Base-by-base conservation (phyloP, 1,140 invertebrate species). In the Trissolcus basalis region DNA sequence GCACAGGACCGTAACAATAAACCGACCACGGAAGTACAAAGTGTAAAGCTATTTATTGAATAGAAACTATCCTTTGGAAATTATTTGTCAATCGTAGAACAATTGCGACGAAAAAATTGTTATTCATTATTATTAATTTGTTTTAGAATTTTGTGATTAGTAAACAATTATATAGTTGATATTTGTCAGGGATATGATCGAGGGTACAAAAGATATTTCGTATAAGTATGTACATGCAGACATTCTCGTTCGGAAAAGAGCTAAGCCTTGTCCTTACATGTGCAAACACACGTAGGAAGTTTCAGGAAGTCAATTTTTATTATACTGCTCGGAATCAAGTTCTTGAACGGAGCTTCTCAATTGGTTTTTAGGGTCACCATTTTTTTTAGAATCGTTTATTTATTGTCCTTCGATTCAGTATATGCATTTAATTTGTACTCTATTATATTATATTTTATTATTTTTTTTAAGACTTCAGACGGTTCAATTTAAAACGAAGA, bases 131-230 rank as follows among this genome's bases (percentile, higher is more conserved):
- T n/a, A 39, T 39, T 39, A 11, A 10, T 27, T 19, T 11, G 9
- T 50, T 39, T 10, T 53, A 33, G 11, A 53, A 39, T 39, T 39
- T 39, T n/a, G 10, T 6, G n/a, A 39, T 39, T 27, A 27, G 19
- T 27, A 27, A 27, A 27, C 19, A 27, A 27, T 27, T 6, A 27
- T 27, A 41, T 61, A 59, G 11, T 16, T 51, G 73, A 76, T 76
- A 76, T 76, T 65, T 65, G 44, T 41, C 36, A 70, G 54, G 65
- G 72, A 65, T 69, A 76, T 76, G 73, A 60, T 51, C 49, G 44
- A 49, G 60, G 73, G 60, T 70, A 77, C 32, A 74, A 74, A 74
- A 67, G 71, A 74, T 68, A 74, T 63, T 58, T 74, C 32, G 12
- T 74, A 68, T 56, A 74, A 67, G 61, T 74, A 74, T 74, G 19